Evolutionary conservation across 2,888 invertebrate species (phyloP).

Genomic region (Sminthurides aquaticus): DNA sequence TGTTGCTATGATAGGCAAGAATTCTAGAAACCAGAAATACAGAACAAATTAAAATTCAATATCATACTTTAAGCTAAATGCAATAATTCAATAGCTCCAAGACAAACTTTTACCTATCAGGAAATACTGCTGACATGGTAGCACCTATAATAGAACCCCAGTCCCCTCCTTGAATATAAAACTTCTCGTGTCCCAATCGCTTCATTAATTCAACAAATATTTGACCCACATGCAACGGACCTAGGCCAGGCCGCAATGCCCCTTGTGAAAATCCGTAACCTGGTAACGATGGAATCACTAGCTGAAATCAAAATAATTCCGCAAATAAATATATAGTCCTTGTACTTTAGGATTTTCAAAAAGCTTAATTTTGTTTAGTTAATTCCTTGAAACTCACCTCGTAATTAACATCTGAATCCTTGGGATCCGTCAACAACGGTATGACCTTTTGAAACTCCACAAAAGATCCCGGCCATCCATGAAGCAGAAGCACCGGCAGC

Average conservation of each 20-base stretch:
- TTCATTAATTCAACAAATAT: conserved; percentile 48
- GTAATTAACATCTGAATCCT: conserved; percentile 52
- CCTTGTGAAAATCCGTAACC: conserved; percentile 53
- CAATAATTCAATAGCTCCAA: too few relatives aligned
- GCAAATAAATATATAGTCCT: not conserved
- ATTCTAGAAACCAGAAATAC: conserved; percentile 48
- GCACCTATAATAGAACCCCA: conserved; percentile 51
- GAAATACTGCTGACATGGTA: conserved; percentile 48
- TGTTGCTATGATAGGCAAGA: conserved; percentile 59
- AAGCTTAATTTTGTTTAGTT: too few relatives aligned
- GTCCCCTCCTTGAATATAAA: conserved; percentile 51
- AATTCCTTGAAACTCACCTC: conserved; percentile 48
- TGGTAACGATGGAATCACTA: conserved; percentile 52
- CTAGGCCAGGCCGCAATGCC: conserved; percentile 47
- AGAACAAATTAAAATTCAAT: conserved; percentile 14
- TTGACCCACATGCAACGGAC: conserved; percentile 43
- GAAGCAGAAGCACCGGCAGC: conserved; percentile 34
- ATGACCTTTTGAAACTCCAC: conserved; percentile 43
- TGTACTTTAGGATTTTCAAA: too few relatives aligned
- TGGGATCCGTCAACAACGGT: conserved; percentile 49
- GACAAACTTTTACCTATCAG: conserved; percentile 27
- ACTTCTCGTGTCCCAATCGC: conserved; percentile 48
- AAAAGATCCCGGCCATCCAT: conserved; percentile 42
- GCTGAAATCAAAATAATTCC: conserved; percentile 22
- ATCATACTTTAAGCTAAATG: not conserved